Evolutionary conservation across 2,888 invertebrate species (phyloP).

Genomic region (Portevinia maculata): DNA sequence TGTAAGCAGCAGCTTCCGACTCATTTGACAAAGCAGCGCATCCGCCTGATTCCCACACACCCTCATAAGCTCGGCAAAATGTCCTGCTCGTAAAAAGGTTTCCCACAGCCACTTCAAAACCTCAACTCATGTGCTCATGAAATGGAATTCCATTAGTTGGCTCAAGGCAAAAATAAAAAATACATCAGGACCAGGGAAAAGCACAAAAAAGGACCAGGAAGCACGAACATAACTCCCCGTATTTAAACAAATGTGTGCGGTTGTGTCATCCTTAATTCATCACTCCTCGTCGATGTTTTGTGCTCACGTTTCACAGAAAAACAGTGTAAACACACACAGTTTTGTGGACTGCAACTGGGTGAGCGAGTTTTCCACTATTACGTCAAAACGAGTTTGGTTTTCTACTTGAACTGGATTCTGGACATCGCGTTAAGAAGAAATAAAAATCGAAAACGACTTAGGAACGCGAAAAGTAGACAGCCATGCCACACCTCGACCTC

Average conservation of each 20-base stretch:
- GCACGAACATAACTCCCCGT: conserved; percentile 3
- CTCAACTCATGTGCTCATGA: conserved; percentile 53
- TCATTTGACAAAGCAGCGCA: conserved; percentile 6
- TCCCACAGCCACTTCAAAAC: conserved; percentile 37
- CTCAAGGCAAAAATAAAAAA: conserved; percentile 14
- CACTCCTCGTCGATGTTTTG: conserved; percentile 56
- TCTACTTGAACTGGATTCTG: background rate
- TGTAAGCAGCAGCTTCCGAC: conserved; percentile 32
- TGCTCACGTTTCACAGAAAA: conserved; percentile 32
- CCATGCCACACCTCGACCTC: background rate
- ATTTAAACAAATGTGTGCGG: conserved; percentile 14
- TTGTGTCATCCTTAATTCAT: conserved; percentile 65
- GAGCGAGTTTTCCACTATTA: background rate
- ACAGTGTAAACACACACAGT: background rate
- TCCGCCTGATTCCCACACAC: background rate
- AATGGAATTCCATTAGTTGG: conserved; percentile 62
- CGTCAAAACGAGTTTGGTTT: background rate
- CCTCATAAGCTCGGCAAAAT: conserved; percentile 41
- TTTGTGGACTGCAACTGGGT: conserved; percentile 17
- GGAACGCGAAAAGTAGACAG: conserved; percentile 10
- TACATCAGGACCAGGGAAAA: background rate
- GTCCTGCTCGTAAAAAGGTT: conserved; percentile 49
- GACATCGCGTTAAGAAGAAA: conserved; percentile 30
- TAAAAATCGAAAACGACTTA: conserved; percentile 24
- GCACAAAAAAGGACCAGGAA: background rate